Evolutionary conservation across 2,888 invertebrate genomes (phyloP), one percentile per base, ranked within the genome.

Genomic region (Aporophyla nigra): DNA sequence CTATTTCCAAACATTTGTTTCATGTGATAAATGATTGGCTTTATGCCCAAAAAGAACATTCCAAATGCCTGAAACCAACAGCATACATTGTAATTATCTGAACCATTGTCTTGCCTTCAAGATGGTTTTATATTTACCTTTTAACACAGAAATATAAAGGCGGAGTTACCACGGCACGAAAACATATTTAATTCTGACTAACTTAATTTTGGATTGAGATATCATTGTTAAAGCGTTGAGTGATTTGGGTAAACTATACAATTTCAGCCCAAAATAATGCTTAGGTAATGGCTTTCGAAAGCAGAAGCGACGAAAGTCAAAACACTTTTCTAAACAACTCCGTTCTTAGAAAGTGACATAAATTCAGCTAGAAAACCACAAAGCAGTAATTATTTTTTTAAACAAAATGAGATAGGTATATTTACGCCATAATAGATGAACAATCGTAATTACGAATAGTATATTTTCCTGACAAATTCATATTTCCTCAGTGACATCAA

Each of bases 401-500:
- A 51, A 71, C 16, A 46, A 53, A 72, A 56, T 66, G 4, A n/a
- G 7, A 66, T 33, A n/a, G 7, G 63, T 33, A 72, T 33, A 72
- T 16, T 43, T 4, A 46, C 56, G 10, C 58, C 69, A 78, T 16
- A 71, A 59, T 69, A 33, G 2, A 67, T n/a, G 40, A 71, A 66
- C 43, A 66, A 82, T 67, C 27, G 53, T 58, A 71, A 54, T 40
- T n/a, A 21, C 4, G 9, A 5, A 51, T 27, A 0, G 5, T 33
- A 59, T n/a, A 1, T 59, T 66, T 5, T 58, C 59, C 62, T 61
- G 7, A n/a, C 19, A 46, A 54, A 27, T 46, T 21, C 46, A 74
- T 43, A 27, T 2, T 70, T 51, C 46, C 24, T 16, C 51, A 82
- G 56, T 67, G 74, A 85, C 67, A 83, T 75, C 77, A 76, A 85